phyloP scores from a whole-genome alignment of 2,888 invertebrate genomes.

The Clistopyga incitator region DNA sequence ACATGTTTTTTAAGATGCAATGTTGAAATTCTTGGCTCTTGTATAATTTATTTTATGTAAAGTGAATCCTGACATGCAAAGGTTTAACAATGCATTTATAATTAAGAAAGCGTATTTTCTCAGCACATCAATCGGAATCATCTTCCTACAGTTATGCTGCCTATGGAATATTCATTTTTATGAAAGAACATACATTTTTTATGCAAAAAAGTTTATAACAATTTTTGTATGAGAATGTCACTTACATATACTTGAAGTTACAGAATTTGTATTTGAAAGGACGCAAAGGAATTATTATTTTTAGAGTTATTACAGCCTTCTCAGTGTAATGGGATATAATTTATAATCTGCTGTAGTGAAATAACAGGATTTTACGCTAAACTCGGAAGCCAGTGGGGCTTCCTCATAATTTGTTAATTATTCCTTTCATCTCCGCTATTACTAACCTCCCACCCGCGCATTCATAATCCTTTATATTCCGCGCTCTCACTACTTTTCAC shows the following conservation, averaged over 20 bases:
- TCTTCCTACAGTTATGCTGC: too few relatives aligned
- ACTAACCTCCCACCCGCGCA: background rate
- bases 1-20: too few relatives aligned
- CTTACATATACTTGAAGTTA: too few relatives aligned
- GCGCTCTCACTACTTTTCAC: conserved; percentile 46
- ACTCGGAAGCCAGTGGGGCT: conserved; percentile 42
- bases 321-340: background rate
- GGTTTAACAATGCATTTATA: too few relatives aligned
- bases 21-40: too few relatives aligned
- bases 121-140: too few relatives aligned
- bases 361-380: background rate
- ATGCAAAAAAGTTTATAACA: background rate
- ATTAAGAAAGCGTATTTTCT: too few relatives aligned
- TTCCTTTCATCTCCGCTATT: conserved; percentile 16
- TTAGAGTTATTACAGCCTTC: background rate
- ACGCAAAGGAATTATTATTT: background rate
- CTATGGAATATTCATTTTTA: background rate
- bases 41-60: too few relatives aligned
- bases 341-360: background rate
- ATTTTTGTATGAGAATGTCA: too few relatives aligned
- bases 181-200: background rate
- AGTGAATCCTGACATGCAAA: too few relatives aligned
- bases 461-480: background rate
- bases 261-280: too few relatives aligned
- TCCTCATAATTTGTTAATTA: conserved; percentile 41